Evolutionary conservation across 2,888 invertebrate genomes (phyloP), one percentile per base, ranked within the genome.

Genomic region (Erynnis tages): DNA sequence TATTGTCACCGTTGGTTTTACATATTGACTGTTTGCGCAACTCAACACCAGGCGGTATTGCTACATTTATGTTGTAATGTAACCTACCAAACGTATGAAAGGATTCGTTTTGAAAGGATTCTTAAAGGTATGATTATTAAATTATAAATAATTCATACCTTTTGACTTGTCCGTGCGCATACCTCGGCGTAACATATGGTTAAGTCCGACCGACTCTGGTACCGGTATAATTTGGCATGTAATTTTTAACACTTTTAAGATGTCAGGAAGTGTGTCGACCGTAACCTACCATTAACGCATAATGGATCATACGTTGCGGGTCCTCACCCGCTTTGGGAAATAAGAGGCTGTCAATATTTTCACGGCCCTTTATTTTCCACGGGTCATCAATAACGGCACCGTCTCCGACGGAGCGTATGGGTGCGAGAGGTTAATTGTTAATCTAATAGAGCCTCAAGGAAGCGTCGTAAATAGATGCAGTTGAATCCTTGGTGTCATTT

Each of bases 401-500:
- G 32, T 30, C 7, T 34, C 25, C 23, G 37, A 34, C 38, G 35
- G 29, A 43, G 43, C 50, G 43, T 43, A 29, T 35, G 41, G 17
- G 37, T 43, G 48, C 61, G 60, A 61, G 61, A 66, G 58, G 63
- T 65, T 70, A 71, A 73, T 73, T 66, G 67, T 63, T 75, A 68
- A 66, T 67, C 53, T 67, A 67, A 66, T 62, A 61, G 59, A 38
- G 50, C 56, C 58, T 55, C 41, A 48, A 54, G 54, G 45, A 41
- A 53, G 46, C 29, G 41, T 38, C 62, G 73, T 79, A 74, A 76
- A 75, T 79, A 77, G 73, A 67, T 58, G 62, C 60, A 60, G 61
- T 60, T 61, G 63, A 70, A 71, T 71, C 63, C 68, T 70, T 62
- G 66, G 66, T 76, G 69, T 72, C 73, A 73, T 83, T 82, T 76